phyloP scores from a whole-genome alignment of 2,888 invertebrate genomes.

The Heteromurus nitidus region DNA sequence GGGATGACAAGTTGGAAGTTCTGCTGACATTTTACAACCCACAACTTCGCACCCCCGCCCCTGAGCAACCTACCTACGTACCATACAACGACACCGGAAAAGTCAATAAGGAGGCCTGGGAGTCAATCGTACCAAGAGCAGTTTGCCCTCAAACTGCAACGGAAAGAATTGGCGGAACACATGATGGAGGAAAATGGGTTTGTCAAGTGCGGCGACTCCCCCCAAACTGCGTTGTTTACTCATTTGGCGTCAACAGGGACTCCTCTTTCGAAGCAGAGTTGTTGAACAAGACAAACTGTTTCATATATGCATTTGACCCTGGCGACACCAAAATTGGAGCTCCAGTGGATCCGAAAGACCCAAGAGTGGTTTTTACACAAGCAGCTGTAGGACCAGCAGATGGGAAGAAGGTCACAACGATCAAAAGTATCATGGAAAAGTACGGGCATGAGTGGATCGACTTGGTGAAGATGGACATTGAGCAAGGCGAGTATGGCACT shows the following conservation, averaged over 20 bases:
- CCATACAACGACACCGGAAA: background rate
- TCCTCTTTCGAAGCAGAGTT: slow-evolving; percentile 21
- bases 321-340: background rate
- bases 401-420: background rate
- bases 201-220: background rate
- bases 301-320: slow-evolving; percentile 21
- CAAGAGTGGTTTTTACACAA: background rate
- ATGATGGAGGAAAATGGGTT: slow-evolving; percentile 34
- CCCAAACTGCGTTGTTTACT: background rate
- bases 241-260: slow-evolving; percentile 15
- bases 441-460: slow-evolving; percentile 18
- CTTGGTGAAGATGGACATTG: slow-evolving; percentile 21
- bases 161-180: background rate
- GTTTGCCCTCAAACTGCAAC: background rate
- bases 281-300: background rate
- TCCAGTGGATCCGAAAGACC: background rate
- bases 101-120: background rate
- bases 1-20: background rate
- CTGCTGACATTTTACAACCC: background rate
- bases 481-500: background rate
- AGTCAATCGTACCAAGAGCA: background rate
- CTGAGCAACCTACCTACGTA: background rate
- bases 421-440: slow-evolving; percentile 1
- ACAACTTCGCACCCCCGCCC: background rate
- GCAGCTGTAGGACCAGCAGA: background rate